Base-by-base conservation (phyloP, 53 echinoderm and acorn worm species). In the Pentamera pediparva region DNA sequence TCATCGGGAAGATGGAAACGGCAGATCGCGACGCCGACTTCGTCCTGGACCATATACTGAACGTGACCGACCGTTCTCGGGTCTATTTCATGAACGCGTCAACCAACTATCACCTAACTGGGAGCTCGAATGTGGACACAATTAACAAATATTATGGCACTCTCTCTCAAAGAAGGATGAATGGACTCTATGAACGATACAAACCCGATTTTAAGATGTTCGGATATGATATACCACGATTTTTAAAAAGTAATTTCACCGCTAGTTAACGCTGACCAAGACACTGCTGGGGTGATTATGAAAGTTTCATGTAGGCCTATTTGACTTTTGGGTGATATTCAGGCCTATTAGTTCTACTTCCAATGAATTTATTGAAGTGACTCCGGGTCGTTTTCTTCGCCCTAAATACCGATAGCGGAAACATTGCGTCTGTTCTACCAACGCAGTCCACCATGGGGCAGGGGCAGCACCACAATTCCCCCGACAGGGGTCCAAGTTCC, bases 1-100 rank as follows among this genome's bases (percentile, higher is more conserved):
- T 67, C 45, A 39, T 67, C 22, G 67, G 67, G 30, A 67, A 67
- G 45, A 26, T 67, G 26, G 67, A 67, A 29, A 17, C 67, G 18
- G 39, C 45, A 29, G 67, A 47, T 5, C 67, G 67, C 47, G 67
- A 65, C 41, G 37, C 43, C 5, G 39, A 39, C 15, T 65, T 22
- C 39, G 65, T 65, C 5, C 28, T 65, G 7, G 65, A 65, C 12
- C 35, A 65, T 22, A 6, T 65, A 5, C 27, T 65, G 27, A 65
- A 65, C 40, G 39, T 22, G 1, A 64, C 39, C 24, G 37, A 64
- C 26, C 37, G 39, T 64, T 64, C 37, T 22, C 39, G 43, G 43
- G 39, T 40, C 17, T 29, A 47, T 29, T 67, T 67, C 45, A 45
- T 67, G 67, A 29, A 67, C 27, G 22, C 67, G 4, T 47, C 67